phyloP scores from a whole-genome alignment of 2,797 vertebrate species.

The Lateolabrax maculatus region DNA sequence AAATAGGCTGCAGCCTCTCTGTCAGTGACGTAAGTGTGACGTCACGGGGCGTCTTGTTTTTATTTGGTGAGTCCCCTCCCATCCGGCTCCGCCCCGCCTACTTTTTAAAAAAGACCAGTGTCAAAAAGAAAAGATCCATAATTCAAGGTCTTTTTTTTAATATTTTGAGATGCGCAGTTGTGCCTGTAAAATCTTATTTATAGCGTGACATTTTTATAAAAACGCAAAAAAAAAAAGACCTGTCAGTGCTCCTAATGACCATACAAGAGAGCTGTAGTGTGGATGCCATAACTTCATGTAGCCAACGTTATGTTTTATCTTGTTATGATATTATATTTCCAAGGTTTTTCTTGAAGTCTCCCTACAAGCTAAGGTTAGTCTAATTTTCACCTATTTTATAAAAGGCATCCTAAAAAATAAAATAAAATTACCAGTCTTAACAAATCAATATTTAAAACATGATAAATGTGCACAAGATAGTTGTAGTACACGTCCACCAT shows the following conservation, averaged over 20 bases:
- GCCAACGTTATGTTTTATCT: background rate
- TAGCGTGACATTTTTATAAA: background rate
- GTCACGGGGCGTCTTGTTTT: slow-evolving; percentile 78
- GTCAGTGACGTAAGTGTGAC: slow-evolving; percentile 66
- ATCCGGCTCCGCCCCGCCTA: slow-evolving; percentile 45
- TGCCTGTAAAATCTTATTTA: background rate
- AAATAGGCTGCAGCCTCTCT: slow-evolving; percentile 61
- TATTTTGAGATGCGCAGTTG: background rate
- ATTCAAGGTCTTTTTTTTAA: background rate
- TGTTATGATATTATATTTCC: background rate
- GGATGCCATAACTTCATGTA: background rate
- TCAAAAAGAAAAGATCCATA: slow-evolving; percentile 13
- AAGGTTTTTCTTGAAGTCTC: background rate
- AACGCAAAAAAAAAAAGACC: background rate
- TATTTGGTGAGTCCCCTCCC: slow-evolving; percentile 66
- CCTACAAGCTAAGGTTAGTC: background rate
- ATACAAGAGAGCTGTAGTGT: background rate
- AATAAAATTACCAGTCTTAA: background rate
- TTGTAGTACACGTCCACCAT: background rate
- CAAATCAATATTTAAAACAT: background rate
- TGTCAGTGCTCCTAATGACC: background rate
- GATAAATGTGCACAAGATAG: background rate
- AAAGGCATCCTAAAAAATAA: background rate
- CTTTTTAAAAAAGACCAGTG: slow-evolving; percentile 19
- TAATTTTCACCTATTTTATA: background rate